phyloP scores from a whole-genome alignment of 1,140 invertebrate genomes.

The Nomia melanderi region DNA sequence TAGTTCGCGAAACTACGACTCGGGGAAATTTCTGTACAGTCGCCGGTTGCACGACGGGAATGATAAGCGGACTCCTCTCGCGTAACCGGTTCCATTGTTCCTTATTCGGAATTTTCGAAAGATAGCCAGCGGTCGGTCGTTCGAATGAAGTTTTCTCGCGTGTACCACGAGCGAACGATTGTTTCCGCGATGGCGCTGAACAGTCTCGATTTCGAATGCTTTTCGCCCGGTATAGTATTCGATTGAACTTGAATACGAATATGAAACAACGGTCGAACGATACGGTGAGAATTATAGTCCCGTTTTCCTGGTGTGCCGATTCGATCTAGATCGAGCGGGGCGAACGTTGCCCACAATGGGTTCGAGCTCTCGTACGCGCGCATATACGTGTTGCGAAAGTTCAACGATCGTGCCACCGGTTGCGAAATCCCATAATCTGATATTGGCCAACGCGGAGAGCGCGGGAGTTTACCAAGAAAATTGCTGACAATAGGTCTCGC shows the following conservation, averaged over 20 bases:
- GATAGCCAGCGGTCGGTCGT: no score
- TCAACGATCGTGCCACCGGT: slow-evolving; percentile 35
- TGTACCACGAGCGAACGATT: no score
- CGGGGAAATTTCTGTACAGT: no score
- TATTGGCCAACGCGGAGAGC: slow-evolving; percentile 49
- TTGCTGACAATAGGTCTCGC: slow-evolving; percentile 43
- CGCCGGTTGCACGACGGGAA: no score
- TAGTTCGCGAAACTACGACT: no score
- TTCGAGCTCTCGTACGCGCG: not conserved
- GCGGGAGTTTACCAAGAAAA: slow-evolving; percentile 40
- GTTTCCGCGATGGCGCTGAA: no score
- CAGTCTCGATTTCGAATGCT: no score
- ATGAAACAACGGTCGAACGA: slow-evolving; percentile 7
- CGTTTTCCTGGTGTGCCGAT: not conserved
- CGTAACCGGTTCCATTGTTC: no score
- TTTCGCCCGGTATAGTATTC: no score
- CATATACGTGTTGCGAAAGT: slow-evolving; percentile 45
- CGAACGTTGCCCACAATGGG: slow-evolving; percentile 24
- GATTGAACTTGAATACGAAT: slow-evolving; percentile 16
- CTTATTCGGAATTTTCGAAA: no score
- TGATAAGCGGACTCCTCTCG: no score
- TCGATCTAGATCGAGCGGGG: slow-evolving; percentile 28
- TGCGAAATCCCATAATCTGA: slow-evolving; percentile 58
- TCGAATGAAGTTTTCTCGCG: no score
- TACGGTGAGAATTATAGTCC: not conserved